Percentiles rank a stretch among this genome's conserved stretches.
Conservation (phyloP, 2,888 invertebrate species). For the Zeuzera pyrina region DNA sequence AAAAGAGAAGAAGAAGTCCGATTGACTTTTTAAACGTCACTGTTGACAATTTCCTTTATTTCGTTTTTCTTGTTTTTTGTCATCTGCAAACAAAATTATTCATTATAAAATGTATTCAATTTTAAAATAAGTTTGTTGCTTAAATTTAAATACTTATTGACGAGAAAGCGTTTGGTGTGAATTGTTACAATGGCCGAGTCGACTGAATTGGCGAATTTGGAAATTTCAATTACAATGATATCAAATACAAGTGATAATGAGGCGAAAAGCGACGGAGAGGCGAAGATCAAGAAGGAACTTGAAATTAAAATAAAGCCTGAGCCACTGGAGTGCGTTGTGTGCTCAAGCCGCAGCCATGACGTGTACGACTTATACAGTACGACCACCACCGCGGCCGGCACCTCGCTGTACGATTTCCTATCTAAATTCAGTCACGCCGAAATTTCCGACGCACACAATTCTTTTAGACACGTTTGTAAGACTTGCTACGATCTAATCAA, state of each 20-base stretch:
- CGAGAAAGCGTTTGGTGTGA: too few species aligned
- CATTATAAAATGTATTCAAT: too few species aligned
- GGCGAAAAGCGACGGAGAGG: neutral
- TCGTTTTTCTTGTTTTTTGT: too few species aligned
- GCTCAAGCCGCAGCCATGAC: conserved; percentile 33
- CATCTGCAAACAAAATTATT: too few species aligned
- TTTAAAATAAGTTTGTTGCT: too few species aligned
- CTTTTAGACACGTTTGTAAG: conserved; percentile 40
- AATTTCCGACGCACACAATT: conserved; percentile 23
- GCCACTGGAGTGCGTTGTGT: conserved; percentile 46
- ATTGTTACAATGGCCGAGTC: too few species aligned
- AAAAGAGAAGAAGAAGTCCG: too few species aligned
- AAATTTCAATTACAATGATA: too few species aligned
- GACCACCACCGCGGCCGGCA: conserved; percentile 33
- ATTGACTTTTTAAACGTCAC: too few species aligned
- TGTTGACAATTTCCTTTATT: too few species aligned
- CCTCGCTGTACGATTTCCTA: conserved; percentile 36
- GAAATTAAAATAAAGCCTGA: conserved; percentile 45
- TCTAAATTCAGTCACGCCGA: conserved; percentile 36
- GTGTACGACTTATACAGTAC: conserved; percentile 32
- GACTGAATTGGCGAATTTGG: too few species aligned
- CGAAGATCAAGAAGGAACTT: conserved; percentile 27
- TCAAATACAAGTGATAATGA: neutral
- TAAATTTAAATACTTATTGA: too few species aligned
- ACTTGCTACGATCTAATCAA: conserved; percentile 49